These are phyloP conservation scores for Drosophila macrospina DNA, from an alignment of 2,888 invertebrate genomes.

Conservation along the genomic window DNA sequence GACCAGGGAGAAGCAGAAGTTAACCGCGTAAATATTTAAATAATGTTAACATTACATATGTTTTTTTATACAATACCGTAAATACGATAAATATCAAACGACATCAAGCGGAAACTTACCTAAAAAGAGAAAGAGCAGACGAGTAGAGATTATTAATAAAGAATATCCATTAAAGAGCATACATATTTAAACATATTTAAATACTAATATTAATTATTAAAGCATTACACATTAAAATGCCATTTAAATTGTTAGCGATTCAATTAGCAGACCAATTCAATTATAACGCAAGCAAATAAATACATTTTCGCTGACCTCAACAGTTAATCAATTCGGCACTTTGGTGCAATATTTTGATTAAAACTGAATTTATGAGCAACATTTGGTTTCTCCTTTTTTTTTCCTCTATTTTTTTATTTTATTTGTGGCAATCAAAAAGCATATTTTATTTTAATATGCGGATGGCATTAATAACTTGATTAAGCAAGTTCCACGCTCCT, in stretches of 20 bases:
- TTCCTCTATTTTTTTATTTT: slow-evolving; percentile 6
- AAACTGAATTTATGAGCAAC: slow-evolving; percentile 43
- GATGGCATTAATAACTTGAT: slow-evolving; percentile 72
- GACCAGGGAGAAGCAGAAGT: too few relatives aligned
- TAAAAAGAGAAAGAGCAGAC: slow-evolving; percentile 58
- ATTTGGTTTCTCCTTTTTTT: not conserved
- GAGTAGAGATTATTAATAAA: too few relatives aligned
- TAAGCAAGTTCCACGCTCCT: slow-evolving; percentile 32
- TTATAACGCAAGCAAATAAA: slow-evolving; percentile 3
- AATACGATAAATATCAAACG: slow-evolving; percentile 38
- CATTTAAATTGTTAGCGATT: slow-evolving; percentile 16
- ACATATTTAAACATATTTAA: not conserved
- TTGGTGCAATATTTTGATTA: slow-evolving; percentile 42
- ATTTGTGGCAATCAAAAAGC: slow-evolving; percentile 19
- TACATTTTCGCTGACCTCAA: slow-evolving; percentile 44
- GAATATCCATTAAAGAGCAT: slow-evolving; percentile 9
- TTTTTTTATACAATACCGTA: slow-evolving; percentile 57
- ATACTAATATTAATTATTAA: slow-evolving; percentile 10
- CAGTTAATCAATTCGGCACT: slow-evolving; percentile 46
- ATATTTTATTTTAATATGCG: slow-evolving; percentile 33
- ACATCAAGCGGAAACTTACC: slow-evolving; percentile 54
- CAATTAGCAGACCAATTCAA: slow-evolving; percentile 35
- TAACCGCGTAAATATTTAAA: too few relatives aligned
- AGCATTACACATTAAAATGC: slow-evolving; percentile 12
- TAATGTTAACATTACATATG: slow-evolving; percentile 5